Conservation (phyloP, 1,140 invertebrate species). For the Drosophila arawakana region DNA sequence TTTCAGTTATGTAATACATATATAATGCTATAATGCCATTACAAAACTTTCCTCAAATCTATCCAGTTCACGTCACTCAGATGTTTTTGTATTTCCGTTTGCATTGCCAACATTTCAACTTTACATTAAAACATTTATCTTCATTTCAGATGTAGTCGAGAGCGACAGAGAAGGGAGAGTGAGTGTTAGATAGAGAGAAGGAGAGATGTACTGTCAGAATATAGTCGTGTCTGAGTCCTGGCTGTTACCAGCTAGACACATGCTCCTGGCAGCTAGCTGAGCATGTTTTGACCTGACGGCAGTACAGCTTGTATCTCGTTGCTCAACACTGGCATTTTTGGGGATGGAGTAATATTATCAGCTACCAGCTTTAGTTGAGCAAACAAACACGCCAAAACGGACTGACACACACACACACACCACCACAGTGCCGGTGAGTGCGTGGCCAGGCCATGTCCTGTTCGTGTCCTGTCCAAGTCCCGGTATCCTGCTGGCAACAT, state of each 20-base stretch:
- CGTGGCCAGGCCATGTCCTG: constrained; percentile 13
- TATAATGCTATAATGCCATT: constrained; percentile 41
- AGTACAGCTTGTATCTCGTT: constrained; percentile 26
- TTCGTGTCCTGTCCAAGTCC: constrained; percentile 14
- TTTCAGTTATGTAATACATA: constrained; percentile 15
- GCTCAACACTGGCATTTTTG: constrained; percentile 40
- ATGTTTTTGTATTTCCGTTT: constrained; percentile 1
- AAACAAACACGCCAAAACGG: constrained; percentile 44
- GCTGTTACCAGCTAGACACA: constrained; percentile 44
- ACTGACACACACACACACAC: constrained; percentile 44
- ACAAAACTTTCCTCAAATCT: constrained; percentile 14
- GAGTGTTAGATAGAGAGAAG: neutral
- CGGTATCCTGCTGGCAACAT: constrained; percentile 52
- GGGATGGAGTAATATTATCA: constrained; percentile 13
- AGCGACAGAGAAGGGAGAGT: neutral
- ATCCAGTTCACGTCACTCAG: constrained; percentile 29
- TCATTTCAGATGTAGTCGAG: constrained; percentile 45
- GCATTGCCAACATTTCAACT: constrained; percentile 47
- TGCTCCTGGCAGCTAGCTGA: constrained; percentile 29
- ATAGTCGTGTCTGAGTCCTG: constrained; percentile 34
- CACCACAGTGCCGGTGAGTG: constrained; percentile 28
- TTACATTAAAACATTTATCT: constrained; percentile 74
- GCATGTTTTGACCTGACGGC: constrained; percentile 23
- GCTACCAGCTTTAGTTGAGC: constrained; percentile 12
- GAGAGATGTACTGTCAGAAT: neutral